Evolutionary conservation across 2,888 invertebrate genomes (phyloP).

Genomic region (Hypselothyrea guttata): DNA sequence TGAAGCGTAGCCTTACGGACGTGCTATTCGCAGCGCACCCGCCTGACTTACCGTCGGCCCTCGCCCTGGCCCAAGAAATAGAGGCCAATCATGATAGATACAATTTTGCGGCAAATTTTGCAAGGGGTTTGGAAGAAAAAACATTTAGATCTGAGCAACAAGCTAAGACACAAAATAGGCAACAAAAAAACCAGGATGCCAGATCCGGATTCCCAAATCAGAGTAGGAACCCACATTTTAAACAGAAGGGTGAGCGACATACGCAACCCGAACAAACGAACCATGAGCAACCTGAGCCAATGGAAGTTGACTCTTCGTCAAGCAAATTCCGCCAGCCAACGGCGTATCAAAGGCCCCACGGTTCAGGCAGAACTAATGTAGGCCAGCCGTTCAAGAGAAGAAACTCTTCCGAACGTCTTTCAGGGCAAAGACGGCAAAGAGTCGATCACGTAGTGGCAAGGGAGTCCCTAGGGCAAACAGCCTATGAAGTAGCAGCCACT

Average conservation of each 20-base stretch:
- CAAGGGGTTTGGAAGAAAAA: background rate
- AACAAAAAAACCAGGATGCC: too few relatives aligned
- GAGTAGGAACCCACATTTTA: background rate
- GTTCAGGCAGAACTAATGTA: background rate
- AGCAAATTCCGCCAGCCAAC: background rate
- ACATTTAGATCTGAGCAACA: background rate
- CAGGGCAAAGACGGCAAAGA: background rate
- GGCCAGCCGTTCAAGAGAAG: background rate
- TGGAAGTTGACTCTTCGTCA: conserved; percentile 4
- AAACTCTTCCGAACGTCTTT: background rate
- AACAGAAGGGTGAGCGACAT: background rate
- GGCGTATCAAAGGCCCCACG: background rate
- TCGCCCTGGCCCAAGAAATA: background rate
- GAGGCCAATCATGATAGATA: background rate
- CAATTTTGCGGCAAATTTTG: background rate
- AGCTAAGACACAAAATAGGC: background rate
- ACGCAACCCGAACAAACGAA: background rate
- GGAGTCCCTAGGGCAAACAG: background rate
- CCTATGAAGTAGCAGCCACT: background rate
- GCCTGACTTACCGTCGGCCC: background rate
- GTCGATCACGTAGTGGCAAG: background rate
- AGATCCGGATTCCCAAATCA: background rate
- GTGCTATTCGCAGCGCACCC: background rate
- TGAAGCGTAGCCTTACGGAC: background rate
- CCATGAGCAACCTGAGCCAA: background rate